Evolutionary conservation across 2,888 invertebrate species (phyloP), one percentile per base, ranked within the genome.

Genomic region (Troilus luridus): DNA sequence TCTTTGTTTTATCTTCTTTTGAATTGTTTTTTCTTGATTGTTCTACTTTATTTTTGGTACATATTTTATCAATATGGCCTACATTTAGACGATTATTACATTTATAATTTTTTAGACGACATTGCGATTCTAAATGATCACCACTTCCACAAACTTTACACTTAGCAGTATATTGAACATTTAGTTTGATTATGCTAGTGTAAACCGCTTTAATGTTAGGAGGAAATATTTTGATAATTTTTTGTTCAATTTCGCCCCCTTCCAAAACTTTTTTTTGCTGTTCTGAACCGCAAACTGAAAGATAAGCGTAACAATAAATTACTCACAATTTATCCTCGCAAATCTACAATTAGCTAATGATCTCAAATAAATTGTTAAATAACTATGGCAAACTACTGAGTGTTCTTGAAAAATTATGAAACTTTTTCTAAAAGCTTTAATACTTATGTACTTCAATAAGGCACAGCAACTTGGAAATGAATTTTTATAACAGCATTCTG

Each of bases 131-230:
- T 85, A 11, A 21, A 85, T 85, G 56, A 58, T 54, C 54, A 85
- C n/a, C n/a, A 85, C 85, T 85, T 85, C 85, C 56, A 58, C 85
- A 85, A 85, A 85, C 85, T 85, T 58, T 85, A 56, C 85, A 85
- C 85, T 85, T 58, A 85, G 56, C 56, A 85, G 11, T n/a, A 85
- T 56, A 85, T 56, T 85, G 21, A 56, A 85, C 56, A 85, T 85
- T 85, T 85, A 58, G 56, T 10, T 85, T 85, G 85, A 85, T 85
- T 85, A 56, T 56, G n/a, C 85, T 54, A 85, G 85, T 85, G n/a
- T 85, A 85, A 85, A 77, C 72, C 41, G 85, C 85, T n/a, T 85
- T 85, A 54, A 85, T 85, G 12, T 85, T 85, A 11, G 85, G 54
- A 58, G 85, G 6, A n/a, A n/a, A 56, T 85, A n/a, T 56, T 56